phyloP scores from a whole-genome alignment of 2,888 invertebrate genomes.

The Emmelina monodactyla region DNA sequence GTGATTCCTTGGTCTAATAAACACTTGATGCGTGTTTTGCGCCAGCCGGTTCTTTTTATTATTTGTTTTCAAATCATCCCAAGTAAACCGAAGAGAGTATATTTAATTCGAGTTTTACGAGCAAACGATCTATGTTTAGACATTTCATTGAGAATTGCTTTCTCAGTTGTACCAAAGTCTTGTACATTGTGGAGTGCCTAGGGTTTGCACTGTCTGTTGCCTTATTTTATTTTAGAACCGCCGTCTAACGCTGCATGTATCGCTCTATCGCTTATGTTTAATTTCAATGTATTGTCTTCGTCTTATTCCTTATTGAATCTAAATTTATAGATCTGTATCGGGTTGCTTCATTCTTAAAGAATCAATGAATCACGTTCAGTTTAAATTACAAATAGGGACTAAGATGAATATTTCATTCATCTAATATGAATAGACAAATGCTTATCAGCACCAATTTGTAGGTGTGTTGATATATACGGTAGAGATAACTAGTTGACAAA shows the following conservation, averaged over 20 bases:
- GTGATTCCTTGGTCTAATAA: constrained; percentile 48
- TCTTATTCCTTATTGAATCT: no score
- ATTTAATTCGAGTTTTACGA: constrained; percentile 6
- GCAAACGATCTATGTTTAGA: neutral
- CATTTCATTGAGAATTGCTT: neutral
- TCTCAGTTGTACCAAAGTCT: no score
- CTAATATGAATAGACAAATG: neutral
- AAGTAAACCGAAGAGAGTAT: constrained; percentile 26
- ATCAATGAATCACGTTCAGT: neutral
- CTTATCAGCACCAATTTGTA: constrained; percentile 12
- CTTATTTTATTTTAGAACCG: no score
- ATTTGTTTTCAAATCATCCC: constrained; percentile 45
- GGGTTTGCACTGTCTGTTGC: no score
- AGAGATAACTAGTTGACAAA: constrained; percentile 36
- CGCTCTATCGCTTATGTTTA: no score
- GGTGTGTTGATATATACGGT: constrained; percentile 32
- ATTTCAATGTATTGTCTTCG: no score
- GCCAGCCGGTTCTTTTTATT: constrained; percentile 31
- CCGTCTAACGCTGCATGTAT: no score
- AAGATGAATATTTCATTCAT: neutral
- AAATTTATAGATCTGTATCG: no score
- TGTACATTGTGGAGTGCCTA: no score
- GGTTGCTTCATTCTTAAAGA: no score
- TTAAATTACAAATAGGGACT: neutral
- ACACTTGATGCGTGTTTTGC: constrained; percentile 43